phyloP scores from a whole-genome alignment of 2,888 invertebrate genomes.

The Dorcus parallelipipedus region DNA sequence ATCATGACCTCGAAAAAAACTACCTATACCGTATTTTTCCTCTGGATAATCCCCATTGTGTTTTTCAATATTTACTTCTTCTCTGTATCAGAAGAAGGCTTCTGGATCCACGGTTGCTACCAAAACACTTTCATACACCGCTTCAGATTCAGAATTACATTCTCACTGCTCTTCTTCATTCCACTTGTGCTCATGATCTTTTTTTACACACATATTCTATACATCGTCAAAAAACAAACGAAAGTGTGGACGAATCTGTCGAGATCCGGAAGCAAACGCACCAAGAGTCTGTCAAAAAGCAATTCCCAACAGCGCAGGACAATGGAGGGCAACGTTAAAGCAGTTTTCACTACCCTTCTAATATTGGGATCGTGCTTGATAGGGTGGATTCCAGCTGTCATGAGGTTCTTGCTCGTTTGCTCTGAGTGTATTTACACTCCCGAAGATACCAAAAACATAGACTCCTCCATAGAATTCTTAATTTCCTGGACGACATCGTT shows the following conservation, averaged over 20 bases:
- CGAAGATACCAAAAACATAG: conserved; percentile 20
- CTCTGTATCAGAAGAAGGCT: conserved; percentile 50
- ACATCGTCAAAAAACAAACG: conserved; percentile 56
- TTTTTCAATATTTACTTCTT: conserved; percentile 54
- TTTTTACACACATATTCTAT: conserved; percentile 59
- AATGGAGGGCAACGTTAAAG: conserved; percentile 53
- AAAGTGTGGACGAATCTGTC: conserved; percentile 48
- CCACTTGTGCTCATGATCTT: conserved; percentile 58
- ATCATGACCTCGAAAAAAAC: conserved; percentile 56
- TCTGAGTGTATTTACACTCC: conserved; percentile 36
- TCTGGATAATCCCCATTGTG: conserved; percentile 57
- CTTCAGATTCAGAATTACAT: conserved; percentile 40
- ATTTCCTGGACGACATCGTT: conserved; percentile 45
- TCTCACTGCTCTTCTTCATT: conserved; percentile 55
- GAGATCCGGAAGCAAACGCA: conserved; percentile 45
- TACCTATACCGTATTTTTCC: conserved; percentile 48
- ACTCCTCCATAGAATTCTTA: conserved; percentile 19
- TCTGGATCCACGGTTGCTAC: conserved; percentile 37
- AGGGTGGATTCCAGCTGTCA: conserved; percentile 62
- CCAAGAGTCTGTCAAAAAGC: conserved; percentile 14
- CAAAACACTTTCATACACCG: conserved; percentile 15
- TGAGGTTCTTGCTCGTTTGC: conserved; percentile 58
- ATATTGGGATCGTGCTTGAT: conserved; percentile 59
- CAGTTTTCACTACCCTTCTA: conserved; percentile 60
- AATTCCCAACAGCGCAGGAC: conserved; percentile 40